Conservation (phyloP, 2,888 invertebrate species). For the Cephalotes varians region DNA sequence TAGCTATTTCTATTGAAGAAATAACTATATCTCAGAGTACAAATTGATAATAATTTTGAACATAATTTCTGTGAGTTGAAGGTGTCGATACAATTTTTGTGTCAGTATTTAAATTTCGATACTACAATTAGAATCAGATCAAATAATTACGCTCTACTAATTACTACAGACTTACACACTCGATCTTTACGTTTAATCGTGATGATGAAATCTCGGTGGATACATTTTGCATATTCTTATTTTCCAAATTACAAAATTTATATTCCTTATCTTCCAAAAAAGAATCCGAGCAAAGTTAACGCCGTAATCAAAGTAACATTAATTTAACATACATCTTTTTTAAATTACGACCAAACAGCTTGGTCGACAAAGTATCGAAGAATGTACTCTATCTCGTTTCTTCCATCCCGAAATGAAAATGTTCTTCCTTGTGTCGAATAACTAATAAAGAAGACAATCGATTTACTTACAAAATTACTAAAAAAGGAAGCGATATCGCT, state of each 20-base stretch:
- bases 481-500: slow-evolving; percentile 5
- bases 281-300: not conserved
- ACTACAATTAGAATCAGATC: not conserved
- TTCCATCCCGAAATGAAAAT: not conserved
- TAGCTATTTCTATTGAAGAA: not conserved
- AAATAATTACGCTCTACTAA: not conserved
- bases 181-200: not conserved
- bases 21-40: slow-evolving; percentile 3
- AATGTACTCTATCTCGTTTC: slow-evolving; percentile 35
- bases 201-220: not conserved
- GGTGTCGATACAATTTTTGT: not conserved
- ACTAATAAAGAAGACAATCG: slow-evolving; percentile 28
- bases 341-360: slow-evolving; percentile 68
- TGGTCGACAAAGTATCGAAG: slow-evolving; percentile 55
- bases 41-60: too few species aligned
- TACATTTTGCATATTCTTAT: not conserved
- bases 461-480: slow-evolving; percentile 35
- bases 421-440: not conserved
- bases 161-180: not conserved
- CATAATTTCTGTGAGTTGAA: not conserved
- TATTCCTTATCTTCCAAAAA: not conserved
- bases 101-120: slow-evolving; percentile 2
- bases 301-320: slow-evolving; percentile 30
- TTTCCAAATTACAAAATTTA: not conserved
- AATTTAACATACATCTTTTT: slow-evolving; percentile 44